These are phyloP conservation scores for Megalops cyprinoides DNA, from an alignment of 2,797 vertebrate species.

Conservation along the genomic window DNA sequence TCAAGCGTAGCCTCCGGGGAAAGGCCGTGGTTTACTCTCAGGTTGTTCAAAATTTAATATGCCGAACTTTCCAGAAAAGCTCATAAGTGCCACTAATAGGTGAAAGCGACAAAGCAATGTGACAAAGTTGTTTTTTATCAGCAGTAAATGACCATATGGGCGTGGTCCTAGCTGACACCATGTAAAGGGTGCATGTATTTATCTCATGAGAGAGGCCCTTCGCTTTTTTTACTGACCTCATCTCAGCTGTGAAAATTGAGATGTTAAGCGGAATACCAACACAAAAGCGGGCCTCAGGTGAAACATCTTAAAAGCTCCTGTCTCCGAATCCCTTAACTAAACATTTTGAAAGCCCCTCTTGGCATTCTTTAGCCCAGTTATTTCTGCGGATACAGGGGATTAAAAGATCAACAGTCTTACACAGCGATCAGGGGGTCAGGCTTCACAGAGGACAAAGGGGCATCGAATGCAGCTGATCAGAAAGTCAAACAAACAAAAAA, in stretches of 20 bases:
- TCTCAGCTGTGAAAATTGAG: conserved; percentile 74
- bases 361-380: conserved; percentile 63
- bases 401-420: conserved; percentile 63
- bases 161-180: conserved; percentile 59
- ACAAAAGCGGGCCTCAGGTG: conserved; percentile 72
- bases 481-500: neutral
- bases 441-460: conserved; percentile 39
- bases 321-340: conserved; percentile 76
- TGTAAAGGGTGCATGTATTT: conserved; percentile 57
- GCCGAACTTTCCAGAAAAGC: neutral
- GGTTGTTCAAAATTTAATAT: too few species aligned
- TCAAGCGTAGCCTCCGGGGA: neutral
- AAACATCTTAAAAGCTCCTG: conserved; percentile 67
- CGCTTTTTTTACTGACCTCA: conserved; percentile 52
- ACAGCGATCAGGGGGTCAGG: conserved; percentile 44
- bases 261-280: conserved; percentile 64
- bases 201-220: conserved; percentile 26
- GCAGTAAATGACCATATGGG: conserved; percentile 18
- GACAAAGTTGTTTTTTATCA: neutral
- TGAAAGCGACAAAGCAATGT: neutral
- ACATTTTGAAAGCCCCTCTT: conserved; percentile 77
- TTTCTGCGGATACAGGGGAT: conserved; percentile 74
- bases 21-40: too few species aligned
- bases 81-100: too few species aligned
- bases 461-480: neutral